These are phyloP conservation scores for Melanchra persicariae DNA, from an alignment of 2,888 invertebrate genomes.

Conservation along the genomic window DNA sequence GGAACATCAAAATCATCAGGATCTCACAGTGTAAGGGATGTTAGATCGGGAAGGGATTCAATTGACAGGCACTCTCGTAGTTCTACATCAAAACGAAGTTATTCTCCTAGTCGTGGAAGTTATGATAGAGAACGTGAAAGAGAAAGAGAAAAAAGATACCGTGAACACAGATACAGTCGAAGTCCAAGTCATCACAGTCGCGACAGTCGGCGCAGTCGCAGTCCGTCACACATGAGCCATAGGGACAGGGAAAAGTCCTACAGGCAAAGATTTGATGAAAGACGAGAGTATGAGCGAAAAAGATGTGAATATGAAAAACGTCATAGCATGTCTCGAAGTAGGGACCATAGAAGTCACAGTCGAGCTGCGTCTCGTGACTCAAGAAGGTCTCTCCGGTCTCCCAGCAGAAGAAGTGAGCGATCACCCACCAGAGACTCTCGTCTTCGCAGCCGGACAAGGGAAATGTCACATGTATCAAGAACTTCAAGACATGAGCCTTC, in stretches of 20 bases:
- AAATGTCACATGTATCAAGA: conserved; percentile 69
- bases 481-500: conserved; percentile 64
- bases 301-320: conserved; percentile 75
- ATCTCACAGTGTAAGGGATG: conserved; percentile 28
- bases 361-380: conserved; percentile 68
- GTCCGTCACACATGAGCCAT: conserved; percentile 70
- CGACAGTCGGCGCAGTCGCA: conserved; percentile 57
- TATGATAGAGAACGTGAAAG: conserved; percentile 61
- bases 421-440: conserved; percentile 66
- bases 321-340: conserved; percentile 70
- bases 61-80: conserved; percentile 46
- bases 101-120: conserved; percentile 68
- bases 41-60: conserved; percentile 20
- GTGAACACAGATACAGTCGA: conserved; percentile 65
- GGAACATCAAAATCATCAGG: conserved; percentile 34
- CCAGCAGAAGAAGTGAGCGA: conserved; percentile 69
- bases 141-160: conserved; percentile 66
- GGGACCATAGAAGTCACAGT: conserved; percentile 73
- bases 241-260: conserved; percentile 67
- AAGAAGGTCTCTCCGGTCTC: conserved; percentile 71
- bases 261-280: conserved; percentile 63
- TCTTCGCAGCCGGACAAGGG: conserved; percentile 67
- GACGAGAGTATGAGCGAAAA: conserved; percentile 75
- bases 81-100: conserved; percentile 61
- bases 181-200: conserved; percentile 73